phyloP scores from a whole-genome alignment of 1,140 invertebrate species.

The Drosophila sucinea region DNA sequence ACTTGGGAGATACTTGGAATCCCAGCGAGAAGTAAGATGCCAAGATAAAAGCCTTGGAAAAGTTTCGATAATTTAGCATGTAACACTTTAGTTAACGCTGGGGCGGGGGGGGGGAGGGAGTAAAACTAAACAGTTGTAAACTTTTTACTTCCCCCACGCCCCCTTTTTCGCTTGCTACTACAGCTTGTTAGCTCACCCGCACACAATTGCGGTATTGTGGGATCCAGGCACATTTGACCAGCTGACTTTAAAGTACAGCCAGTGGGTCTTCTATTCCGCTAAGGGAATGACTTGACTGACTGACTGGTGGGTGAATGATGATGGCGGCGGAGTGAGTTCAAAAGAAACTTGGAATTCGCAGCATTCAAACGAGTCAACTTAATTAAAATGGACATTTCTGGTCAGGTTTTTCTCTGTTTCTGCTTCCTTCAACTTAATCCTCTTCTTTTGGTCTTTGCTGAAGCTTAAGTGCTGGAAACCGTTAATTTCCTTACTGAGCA shows the following conservation, averaged over 20 bases:
- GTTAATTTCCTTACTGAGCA: slow-evolving; percentile 34
- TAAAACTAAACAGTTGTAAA: slow-evolving; percentile 20
- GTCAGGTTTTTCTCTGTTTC: slow-evolving; percentile 4
- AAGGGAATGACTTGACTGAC: no score
- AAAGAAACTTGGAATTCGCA: slow-evolving; percentile 51
- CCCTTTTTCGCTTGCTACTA: not conserved
- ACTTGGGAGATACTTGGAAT: slow-evolving; percentile 3
- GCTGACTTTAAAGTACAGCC: slow-evolving; percentile 14
- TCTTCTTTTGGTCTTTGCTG: not conserved
- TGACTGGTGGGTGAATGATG: not conserved
- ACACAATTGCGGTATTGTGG: slow-evolving; percentile 4
- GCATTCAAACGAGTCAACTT: slow-evolving; percentile 52
- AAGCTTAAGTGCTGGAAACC: slow-evolving; percentile 40
- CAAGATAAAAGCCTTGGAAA: slow-evolving; percentile 13
- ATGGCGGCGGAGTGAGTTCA: slow-evolving; percentile 19
- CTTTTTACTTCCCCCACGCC: not conserved
- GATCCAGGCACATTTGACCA: slow-evolving; percentile 12
- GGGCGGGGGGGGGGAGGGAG: not conserved
- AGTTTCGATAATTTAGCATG: slow-evolving; percentile 18
- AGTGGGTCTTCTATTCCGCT: not conserved
- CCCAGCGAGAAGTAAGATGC: slow-evolving; percentile 15
- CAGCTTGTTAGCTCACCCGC: not conserved
- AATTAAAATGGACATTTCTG: slow-evolving; percentile 53
- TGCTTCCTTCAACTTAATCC: slow-evolving; percentile 4
- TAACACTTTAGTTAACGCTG: not conserved